Evolutionary conservation across 2,888 invertebrate species (phyloP), one percentile per base, ranked within the genome.

Genomic region (Dryadula phaetusa): DNA sequence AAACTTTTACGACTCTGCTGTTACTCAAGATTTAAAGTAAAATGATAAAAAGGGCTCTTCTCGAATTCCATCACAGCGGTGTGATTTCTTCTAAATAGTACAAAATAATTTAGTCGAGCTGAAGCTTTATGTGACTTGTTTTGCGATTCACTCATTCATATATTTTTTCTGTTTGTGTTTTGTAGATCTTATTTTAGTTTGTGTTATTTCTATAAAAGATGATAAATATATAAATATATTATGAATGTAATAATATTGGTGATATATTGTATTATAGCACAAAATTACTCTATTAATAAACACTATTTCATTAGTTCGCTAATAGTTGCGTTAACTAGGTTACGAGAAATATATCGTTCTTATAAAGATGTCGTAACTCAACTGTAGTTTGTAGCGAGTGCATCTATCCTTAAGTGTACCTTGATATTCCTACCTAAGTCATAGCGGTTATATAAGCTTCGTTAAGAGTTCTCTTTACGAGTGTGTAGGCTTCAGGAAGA

Each of bases 81-180:
- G 81, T 84, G 82, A 84, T 85, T 85, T 82, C 70, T 76, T 82
- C 60, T 66, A 78, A 79, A 84, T 85, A 90, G 91, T 92, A 91
- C 91, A 90, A 91, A 90, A 77, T 83, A 77, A 77, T 83, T 83
- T 88, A 88, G 86, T 88, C 82, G 77, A 81, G 74, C 79, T 79
- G 74, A 78, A 83, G 82, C 82, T 87, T 85, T 87, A 84, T 75
- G 76, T 72, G 69, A 69, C 78, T 78, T 83, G 76, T 82, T 81
- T 83, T 80, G 79, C 80, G 69, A 75, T 78, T 76, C 69, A 79
- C 80, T 78, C 76, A 74, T 78, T 63, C 47, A 61, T 69, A 70
- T 70, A 69, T 64, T 72, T 70, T 69, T 71, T 46, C 37, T 69
- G 32, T 63, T 61, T 61, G 69, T 61, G 65, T 70, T 74, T 66